Base-by-base conservation (phyloP, 2,113 vertebrate species). In the Megatriorchis doriae region DNA sequence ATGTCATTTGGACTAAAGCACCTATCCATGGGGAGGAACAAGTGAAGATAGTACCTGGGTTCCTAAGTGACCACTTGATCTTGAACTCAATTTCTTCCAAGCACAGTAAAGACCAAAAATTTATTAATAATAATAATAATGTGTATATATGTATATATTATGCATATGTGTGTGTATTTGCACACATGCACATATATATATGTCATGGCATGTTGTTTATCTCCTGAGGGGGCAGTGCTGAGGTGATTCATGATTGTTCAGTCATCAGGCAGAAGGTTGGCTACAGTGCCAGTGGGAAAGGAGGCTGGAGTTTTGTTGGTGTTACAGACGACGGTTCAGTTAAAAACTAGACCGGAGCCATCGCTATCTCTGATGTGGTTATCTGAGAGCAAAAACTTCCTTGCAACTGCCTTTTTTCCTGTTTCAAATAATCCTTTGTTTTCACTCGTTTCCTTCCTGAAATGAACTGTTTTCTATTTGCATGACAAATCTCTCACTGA, bases 181-280 rank as follows among this genome's bases (percentile, higher is more conserved):
- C 14, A 0, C 50, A 52, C 50, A 27, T 1, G 7, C 12, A 34
- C 17, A 15, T 4, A 3, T 0, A 0, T 65, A 25, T 74, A 5
- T 59, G 31, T 72, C 34, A 25, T 52, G 77, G 22, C 27, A 58
- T 42, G 26, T 43, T 47, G 12, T 81, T 81, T 43, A 27, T 71
- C 31, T 34, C 38, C 29, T 29, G 27, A 45, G 13, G 70, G 18
- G 18, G 7, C 34, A 40, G 6, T 70, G 56, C 62, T 82, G 40
- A 45, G 40, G 67, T 59, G 18, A 34, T 70, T 77, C 3, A 7
- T 47, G 23, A 5, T 14, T 36, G 9, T 61, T 87, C 32, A 82
- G 22, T 16, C 18, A 11, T 26, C 29, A 55, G 22, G 15, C 22
- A 59, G 48, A 27, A 74, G 13, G 14, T 5, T 89, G 47, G 11